A percentile compares a stretch with the other conserved stretches of the same genome.
Conservation (phyloP, 2,113 vertebrate genomes). For the Chinchilla lanigera region DNA sequence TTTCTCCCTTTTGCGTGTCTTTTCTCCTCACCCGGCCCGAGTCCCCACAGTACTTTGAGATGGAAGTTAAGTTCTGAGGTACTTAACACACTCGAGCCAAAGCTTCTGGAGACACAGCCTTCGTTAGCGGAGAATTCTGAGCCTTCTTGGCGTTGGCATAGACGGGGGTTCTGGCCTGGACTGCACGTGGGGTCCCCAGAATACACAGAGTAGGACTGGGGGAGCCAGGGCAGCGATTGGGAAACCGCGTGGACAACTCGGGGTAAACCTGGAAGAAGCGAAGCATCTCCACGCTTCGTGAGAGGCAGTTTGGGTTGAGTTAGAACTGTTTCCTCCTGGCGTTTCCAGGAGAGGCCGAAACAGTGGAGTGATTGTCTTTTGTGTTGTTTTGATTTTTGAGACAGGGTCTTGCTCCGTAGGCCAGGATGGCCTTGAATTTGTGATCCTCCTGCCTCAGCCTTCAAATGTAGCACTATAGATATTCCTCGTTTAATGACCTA, state of each 20-base stretch:
- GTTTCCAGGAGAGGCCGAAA: constrained; percentile 59
- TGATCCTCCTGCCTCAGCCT: background rate
- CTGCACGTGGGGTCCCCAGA: background rate
- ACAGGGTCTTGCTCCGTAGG: background rate
- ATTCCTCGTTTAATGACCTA: too few species aligned
- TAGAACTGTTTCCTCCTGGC: constrained; percentile 46
- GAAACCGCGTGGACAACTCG: background rate
- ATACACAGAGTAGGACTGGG: background rate
- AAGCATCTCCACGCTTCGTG: background rate
- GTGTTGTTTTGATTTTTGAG: background rate
- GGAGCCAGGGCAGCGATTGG: background rate
- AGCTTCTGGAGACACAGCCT: background rate
- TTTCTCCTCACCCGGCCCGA: background rate
- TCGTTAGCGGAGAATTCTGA: background rate
- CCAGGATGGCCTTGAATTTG: background rate
- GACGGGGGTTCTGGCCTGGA: background rate
- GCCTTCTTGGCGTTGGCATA: background rate
- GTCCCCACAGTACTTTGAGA: background rate
- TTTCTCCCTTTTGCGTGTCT: background rate
- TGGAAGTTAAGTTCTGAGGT: background rate
- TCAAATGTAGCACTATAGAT: background rate
- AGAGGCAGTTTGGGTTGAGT: background rate
- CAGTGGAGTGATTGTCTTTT: constrained; percentile 2
- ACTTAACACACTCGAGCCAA: background rate
- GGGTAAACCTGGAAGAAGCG: background rate